Conservation (phyloP, 2,113 vertebrate genomes). For the Abramis brama region DNA sequence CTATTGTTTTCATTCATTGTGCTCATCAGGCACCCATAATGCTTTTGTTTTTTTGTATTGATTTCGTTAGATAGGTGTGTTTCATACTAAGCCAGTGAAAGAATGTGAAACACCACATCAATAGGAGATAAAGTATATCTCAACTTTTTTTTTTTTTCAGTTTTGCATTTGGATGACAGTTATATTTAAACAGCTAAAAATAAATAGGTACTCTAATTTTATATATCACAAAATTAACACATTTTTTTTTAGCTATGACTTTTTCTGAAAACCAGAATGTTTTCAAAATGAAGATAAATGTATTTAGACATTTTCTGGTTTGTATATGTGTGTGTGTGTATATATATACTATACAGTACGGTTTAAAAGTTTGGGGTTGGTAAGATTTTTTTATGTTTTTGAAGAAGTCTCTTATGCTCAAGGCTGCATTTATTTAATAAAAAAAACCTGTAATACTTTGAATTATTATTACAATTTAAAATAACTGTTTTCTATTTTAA, state of each 20-base stretch:
- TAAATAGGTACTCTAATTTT: neutral
- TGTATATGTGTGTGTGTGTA: too few species aligned
- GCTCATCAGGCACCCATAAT: neutral
- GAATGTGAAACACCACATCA: constrained; percentile 9
- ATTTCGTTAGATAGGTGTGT: constrained; percentile 17
- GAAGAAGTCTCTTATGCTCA: neutral
- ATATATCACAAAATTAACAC: neutral
- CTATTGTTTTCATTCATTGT: constrained; percentile 46
- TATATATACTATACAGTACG: too few species aligned
- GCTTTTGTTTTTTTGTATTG: constrained; percentile 14
- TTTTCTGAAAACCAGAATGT: neutral
- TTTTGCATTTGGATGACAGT: neutral
- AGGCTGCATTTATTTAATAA: neutral
- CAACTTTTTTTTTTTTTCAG: neutral
- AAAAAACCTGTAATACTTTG: neutral
- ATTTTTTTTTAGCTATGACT: neutral
- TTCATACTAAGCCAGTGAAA: neutral
- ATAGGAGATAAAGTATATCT: neutral
- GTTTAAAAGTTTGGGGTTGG: neutral
- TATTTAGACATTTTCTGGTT: too few species aligned
- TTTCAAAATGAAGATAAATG: too few species aligned
- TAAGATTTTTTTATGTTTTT: neutral
- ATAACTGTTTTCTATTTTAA: too few species aligned
- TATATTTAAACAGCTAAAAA: neutral
- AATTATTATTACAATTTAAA: too few species aligned